These are phyloP conservation scores for Agrotis puta DNA, from an alignment of 2,888 invertebrate species.

Conservation along the genomic window DNA sequence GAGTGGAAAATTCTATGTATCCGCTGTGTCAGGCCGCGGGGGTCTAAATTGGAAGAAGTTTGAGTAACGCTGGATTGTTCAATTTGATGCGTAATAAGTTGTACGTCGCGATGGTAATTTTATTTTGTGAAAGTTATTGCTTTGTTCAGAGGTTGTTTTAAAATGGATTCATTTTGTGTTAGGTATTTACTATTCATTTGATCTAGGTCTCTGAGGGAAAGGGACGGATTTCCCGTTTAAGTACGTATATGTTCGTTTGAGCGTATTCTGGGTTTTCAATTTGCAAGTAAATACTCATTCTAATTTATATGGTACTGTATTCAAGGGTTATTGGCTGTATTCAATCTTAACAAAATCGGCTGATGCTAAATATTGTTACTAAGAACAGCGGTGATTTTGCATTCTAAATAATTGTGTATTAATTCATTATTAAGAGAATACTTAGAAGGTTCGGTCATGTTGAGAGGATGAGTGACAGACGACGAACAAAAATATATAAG, in stretches of 20 bases:
- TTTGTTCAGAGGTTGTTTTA: conserved; percentile 25
- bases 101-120: conserved; percentile 36
- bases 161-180: conserved; percentile 19
- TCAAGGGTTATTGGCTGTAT: no score
- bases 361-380: no score
- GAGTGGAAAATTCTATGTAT: conserved; percentile 70
- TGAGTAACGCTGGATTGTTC: conserved; percentile 55
- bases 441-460: no score
- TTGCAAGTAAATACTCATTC: not conserved
- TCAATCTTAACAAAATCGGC: no score
- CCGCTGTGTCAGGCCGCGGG: conserved; percentile 61
- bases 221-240: not conserved
- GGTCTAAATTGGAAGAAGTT: conserved; percentile 58
- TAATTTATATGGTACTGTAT: no score
- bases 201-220: not conserved
- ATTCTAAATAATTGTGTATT: no score
- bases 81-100: conserved; percentile 54
- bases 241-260: no score
- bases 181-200: conserved; percentile 10
- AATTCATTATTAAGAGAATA: no score
- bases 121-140: conserved; percentile 43
- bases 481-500: no score
- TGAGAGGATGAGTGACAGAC: no score
- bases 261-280: not conserved
- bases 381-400: no score